Percentiles rank a stretch among this genome's conserved stretches.
Evolutionary conservation across 2,797 vertebrate genomes (phyloP).

Genomic region (Pantherophis vulpinus): DNA sequence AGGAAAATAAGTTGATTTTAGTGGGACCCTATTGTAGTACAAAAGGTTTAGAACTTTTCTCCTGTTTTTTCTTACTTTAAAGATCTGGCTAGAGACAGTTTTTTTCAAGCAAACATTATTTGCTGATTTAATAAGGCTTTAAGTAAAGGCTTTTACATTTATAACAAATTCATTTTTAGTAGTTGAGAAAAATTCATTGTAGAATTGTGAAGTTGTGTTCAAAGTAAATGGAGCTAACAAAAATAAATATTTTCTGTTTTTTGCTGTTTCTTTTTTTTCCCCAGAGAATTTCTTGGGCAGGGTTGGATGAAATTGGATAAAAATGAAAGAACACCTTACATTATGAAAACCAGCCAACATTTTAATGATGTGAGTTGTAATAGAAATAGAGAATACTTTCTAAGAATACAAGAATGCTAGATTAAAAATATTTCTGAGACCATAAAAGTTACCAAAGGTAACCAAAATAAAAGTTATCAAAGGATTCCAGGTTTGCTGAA

Average conservation of each 20-base stretch:
- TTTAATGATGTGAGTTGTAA: conserved; percentile 87
- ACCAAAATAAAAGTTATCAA: conserved; percentile 13
- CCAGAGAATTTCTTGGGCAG: conserved; percentile 93
- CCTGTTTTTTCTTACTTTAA: background rate
- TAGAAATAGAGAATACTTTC: conserved; percentile 7
- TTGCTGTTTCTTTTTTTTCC: conserved; percentile 1
- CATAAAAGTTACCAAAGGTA: conserved; percentile 16
- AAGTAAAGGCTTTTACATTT: no score
- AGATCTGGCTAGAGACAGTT: background rate
- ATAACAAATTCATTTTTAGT: no score
- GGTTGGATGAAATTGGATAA: conserved; percentile 98
- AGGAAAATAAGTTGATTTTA: background rate
- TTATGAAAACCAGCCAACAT: conserved; percentile 96
- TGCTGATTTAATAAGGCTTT: background rate
- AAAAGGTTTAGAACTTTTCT: background rate
- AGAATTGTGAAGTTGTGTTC: background rate
- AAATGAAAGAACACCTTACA: conserved; percentile 89
- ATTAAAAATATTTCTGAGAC: background rate
- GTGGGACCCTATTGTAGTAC: background rate
- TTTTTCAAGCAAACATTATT: background rate
- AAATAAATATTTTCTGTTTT: background rate
- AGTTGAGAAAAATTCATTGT: background rate
- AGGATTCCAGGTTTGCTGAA: background rate
- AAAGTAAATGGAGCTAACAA: background rate
- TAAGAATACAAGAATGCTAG: conserved; percentile 5